Conservation (phyloP, 1,140 invertebrate genomes). For the Bombus confusus region DNA sequence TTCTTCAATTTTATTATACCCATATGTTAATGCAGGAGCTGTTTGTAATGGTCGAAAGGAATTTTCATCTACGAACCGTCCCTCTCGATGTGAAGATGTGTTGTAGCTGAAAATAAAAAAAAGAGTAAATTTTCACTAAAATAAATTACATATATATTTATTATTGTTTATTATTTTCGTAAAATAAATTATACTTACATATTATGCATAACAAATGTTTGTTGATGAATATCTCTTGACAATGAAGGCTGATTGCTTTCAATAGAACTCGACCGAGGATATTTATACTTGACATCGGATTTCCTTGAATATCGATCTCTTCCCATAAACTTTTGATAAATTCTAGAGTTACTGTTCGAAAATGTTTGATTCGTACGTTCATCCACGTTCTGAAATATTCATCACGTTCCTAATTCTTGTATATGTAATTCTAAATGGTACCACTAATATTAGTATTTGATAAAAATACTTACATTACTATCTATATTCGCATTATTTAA, state of each 20-base stretch:
- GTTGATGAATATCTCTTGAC: constrained; percentile 44
- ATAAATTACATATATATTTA: neutral
- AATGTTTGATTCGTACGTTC: neutral
- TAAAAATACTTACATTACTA: constrained; percentile 28
- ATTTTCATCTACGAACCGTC: constrained; percentile 57
- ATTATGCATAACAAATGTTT: constrained; percentile 50
- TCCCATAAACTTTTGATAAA: constrained; percentile 39
- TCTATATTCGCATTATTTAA: constrained; percentile 27
- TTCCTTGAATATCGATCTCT: constrained; percentile 18
- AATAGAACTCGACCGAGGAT: neutral
- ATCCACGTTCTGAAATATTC: constrained; percentile 19
- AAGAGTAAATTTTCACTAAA: neutral
- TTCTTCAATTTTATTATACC: constrained; percentile 20
- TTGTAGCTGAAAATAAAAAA: constrained; percentile 62
- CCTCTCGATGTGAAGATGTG: constrained; percentile 63
- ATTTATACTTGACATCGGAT: constrained; percentile 18
- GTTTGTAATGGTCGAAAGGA: constrained; percentile 47
- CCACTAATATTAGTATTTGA: neutral
- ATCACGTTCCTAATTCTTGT: neutral
- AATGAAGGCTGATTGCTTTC: constrained; percentile 32
- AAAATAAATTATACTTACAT: constrained; percentile 33
- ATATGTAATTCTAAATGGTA: neutral
- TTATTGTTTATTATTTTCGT: neutral
- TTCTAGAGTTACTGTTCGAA: constrained; percentile 3
- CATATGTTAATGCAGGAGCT: constrained; percentile 21